Evolutionary conservation across 2,113 vertebrate species (phyloP).

Genomic region (Rhinopomastus cyanomelas): DNA sequence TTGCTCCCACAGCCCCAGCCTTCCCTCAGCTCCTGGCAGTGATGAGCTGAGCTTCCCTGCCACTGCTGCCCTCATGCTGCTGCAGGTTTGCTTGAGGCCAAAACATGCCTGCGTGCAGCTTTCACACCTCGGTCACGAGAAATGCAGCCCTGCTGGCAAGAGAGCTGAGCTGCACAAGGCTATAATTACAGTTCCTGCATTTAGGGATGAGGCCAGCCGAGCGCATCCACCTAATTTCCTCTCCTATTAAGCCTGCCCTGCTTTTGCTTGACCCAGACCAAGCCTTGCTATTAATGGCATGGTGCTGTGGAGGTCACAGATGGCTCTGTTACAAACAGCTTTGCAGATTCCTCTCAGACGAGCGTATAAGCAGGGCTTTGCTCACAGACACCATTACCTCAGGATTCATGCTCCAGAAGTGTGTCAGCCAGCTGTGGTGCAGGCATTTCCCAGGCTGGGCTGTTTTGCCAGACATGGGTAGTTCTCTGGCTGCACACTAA

Average conservation of each 20-base stretch:
- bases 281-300: slow-evolving; percentile 15
- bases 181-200: slow-evolving; percentile 22
- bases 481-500: not conserved
- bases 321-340: slow-evolving; percentile 12
- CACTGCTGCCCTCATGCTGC: not conserved
- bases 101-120: rapidly evolving
- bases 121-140: not conserved
- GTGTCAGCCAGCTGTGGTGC: slow-evolving; percentile 38
- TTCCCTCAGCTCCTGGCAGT: not conserved
- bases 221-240: slow-evolving; percentile 60
- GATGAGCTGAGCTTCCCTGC: not conserved
- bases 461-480: not conserved
- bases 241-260: slow-evolving; percentile 47
- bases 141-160: not conserved
- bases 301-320: slow-evolving; percentile 32
- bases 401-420: not conserved
- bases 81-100: not conserved
- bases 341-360: not conserved
- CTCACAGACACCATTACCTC: not conserved
- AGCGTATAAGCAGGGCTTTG: slow-evolving; percentile 1
- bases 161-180: not conserved
- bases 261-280: slow-evolving; percentile 56
- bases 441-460: not conserved
- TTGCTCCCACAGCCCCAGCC: not conserved
- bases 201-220: not conserved